Evolutionary conservation across 1,140 invertebrate species (phyloP), one percentile per base, ranked within the genome.

Genomic region (Zaprionus ghesquierei): DNA sequence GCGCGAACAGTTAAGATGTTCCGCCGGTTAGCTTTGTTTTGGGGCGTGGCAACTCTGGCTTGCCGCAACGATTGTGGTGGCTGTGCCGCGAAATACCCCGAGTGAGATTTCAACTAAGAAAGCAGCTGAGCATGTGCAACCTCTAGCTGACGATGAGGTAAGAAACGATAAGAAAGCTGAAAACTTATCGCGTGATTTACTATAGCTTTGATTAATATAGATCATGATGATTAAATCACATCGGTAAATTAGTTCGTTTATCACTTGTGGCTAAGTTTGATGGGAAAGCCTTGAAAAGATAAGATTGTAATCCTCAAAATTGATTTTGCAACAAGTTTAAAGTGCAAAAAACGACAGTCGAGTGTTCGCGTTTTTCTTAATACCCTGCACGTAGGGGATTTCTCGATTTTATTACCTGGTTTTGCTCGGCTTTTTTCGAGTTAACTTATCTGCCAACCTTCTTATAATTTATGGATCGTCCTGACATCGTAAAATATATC

Each of bases 31-130:
- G 38, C 59, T 20, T 65, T 90, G 13, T 35, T 79, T 35, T 81
- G 75, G 68, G 72, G 73, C 27, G 58, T 90, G 18, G 79, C 75
- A 18, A 77, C 92, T 10, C 91, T 93, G 3, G 12, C n/a, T 33
- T 22, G 84, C 92, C 12, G 79, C 92, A 5, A 91, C 93, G 4
- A 2, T 81, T 90, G 31, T 81, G 92, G 33, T 78, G 77, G 22
- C 51, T 58, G 0, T 46, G 41, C 41, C 41, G 9, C 18, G 41
- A 22, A 46, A 46, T 12, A 41, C 35, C n/a, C n/a, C 8, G 18
- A 8, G 2, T 1, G 18, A 46, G 10, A 46, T 18, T 10, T 12
- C 8, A 9, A 20, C 10, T 3, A 6, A 1, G 35, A 22, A 46
- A 46, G 8, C 0, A 18, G 8, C n/a, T 1, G 3, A 35, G 1